Evolutionary conservation across 92 coral and sea anemone species (phyloP).

Genomic region (Epizoanthus rinbou): DNA sequence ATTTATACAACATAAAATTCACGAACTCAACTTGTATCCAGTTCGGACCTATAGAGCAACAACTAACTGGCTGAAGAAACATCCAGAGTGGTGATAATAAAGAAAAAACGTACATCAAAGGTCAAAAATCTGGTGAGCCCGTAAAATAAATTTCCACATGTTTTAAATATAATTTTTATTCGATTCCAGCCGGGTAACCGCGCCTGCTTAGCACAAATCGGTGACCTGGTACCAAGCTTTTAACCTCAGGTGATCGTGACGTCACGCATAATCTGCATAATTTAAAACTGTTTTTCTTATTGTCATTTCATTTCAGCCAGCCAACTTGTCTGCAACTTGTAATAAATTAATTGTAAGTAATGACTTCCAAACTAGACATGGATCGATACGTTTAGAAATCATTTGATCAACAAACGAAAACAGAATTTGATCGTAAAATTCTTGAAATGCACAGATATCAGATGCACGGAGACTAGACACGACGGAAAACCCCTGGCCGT

Average conservation of each 20-base stretch:
- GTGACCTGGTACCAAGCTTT: slow-evolving; percentile 19
- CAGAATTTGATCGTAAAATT: too few species aligned
- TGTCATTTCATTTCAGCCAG: too few species aligned
- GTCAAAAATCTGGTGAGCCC: slow-evolving; percentile 10
- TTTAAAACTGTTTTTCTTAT: neutral
- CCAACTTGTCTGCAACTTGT: too few species aligned
- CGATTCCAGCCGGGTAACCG: slow-evolving; percentile 28
- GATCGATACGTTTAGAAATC: too few species aligned
- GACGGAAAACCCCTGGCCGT: too few species aligned
- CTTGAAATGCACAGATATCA: too few species aligned
- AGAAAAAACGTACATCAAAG: neutral
- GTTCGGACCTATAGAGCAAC: neutral
- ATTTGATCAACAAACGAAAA: too few species aligned
- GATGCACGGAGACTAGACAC: too few species aligned
- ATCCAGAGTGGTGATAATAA: neutral
- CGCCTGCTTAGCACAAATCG: neutral
- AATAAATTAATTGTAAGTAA: too few species aligned
- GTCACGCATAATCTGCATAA: neutral
- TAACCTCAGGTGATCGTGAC: slow-evolving; percentile 43
- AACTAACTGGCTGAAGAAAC: neutral
- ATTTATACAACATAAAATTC: slow-evolving; percentile 28
- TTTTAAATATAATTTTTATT: slow-evolving; percentile 7
- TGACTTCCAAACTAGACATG: too few species aligned
- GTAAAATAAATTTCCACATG: slow-evolving; percentile 32
- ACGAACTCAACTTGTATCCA: slow-evolving; percentile 1